These are phyloP conservation scores for Tenebrosternarchus preto DNA, from an alignment of 2,113 vertebrate genomes.

Conservation along the genomic window DNA sequence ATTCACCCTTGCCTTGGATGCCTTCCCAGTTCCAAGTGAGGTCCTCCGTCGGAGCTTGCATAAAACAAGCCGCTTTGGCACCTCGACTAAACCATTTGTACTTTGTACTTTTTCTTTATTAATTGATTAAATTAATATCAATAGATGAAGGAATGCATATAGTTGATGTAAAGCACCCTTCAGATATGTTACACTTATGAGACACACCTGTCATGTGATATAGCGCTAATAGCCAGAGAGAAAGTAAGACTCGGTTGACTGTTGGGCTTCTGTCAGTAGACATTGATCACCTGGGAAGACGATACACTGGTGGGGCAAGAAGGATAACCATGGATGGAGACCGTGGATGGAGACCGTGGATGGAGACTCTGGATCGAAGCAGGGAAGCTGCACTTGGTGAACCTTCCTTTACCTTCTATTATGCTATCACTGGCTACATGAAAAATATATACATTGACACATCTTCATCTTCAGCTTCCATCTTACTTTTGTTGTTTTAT, in stretches of 20 bases:
- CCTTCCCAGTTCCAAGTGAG: slow-evolving; percentile 9
- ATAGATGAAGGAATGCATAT: too few species aligned
- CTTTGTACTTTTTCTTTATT: too few species aligned
- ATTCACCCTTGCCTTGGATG: neutral
- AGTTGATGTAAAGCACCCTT: too few species aligned
- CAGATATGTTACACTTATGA: neutral
- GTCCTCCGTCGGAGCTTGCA: too few species aligned
- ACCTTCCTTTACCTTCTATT: slow-evolving; percentile 7
- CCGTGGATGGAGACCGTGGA: slow-evolving; percentile 88
- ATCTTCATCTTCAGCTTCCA: too few species aligned
- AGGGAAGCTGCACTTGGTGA: slow-evolving; percentile 84
- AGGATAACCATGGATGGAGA: slow-evolving; percentile 89
- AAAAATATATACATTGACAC: too few species aligned
- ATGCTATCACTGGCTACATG: too few species aligned
- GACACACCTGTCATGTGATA: neutral
- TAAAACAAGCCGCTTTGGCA: too few species aligned
- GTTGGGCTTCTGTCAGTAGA: slow-evolving; percentile 66
- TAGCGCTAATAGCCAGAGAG: too few species aligned
- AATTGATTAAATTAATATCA: too few species aligned
- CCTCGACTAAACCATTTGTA: too few species aligned
- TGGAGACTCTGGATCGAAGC: slow-evolving; percentile 89
- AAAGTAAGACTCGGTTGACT: neutral
- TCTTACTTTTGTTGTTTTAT: too few species aligned
- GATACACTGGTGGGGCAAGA: slow-evolving; percentile 86
- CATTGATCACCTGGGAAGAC: slow-evolving; percentile 85